Base-by-base conservation (phyloP, 2,888 invertebrate genomes). In the Clitarchus hookeri region DNA sequence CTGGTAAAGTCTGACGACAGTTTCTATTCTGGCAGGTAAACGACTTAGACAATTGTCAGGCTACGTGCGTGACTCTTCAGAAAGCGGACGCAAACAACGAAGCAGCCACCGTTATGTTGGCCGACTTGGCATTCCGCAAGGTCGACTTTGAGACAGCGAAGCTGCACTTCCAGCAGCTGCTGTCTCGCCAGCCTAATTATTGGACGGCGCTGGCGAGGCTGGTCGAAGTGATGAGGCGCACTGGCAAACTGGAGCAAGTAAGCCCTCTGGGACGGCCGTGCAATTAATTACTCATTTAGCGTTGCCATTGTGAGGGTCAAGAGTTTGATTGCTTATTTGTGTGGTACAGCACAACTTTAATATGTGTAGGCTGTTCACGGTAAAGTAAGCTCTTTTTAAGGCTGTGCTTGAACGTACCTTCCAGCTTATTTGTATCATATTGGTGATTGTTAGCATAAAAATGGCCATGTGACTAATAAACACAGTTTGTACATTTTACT, bases 101-200 rank as follows among this genome's bases (percentile, higher is more conserved):
- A 91, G 95, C 96, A 0, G 98, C 99, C 0, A 97, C 97, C 0
- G 96, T 99, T 80, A 97, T 99, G 96, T 96, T 99, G 95, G 99
- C 99, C 0, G 99, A 99, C 91, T 93, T 99, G 65, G 97, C 98
- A 87, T 99, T 99, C 91, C 92, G 96, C 89, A 96, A 96, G 92
- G 96, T 97, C 89, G 98, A 99, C 90, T 96, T 98, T 89, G 97
- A 98, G 90, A 95, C 96, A 83, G 98, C 99, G 0, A 95, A 96
- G 84, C 96, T 96, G 89, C 98, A 99, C 90, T 96, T 98, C 90
- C 95, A 95, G 53, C 97, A 98, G 90, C 93, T 98, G n/a, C 91
- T 98, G 13, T 94, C 95, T 79, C 94, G 95, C 87, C 95, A 96
- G 89, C 96, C 96, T 85, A 96, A 95, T 83, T 97, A 98, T 90